Evolutionary conservation across 2,888 invertebrate species (phyloP).

Genomic region (Rotaria macrura): DNA sequence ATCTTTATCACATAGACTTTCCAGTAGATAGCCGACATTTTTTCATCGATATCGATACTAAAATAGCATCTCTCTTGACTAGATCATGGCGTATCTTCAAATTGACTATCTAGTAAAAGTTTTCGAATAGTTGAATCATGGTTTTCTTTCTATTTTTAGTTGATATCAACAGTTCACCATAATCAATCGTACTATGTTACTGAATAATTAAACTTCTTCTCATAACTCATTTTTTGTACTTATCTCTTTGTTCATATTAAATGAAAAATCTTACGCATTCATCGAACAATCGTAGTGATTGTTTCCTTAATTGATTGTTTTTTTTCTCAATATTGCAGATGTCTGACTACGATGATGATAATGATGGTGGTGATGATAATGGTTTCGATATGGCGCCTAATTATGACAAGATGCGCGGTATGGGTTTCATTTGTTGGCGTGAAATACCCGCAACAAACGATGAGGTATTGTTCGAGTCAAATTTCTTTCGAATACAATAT

Average conservation of each 20-base stretch:
- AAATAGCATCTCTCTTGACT: too few relatives aligned
- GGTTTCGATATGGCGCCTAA: background rate
- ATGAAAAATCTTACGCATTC: background rate
- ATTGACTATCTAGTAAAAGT: too few relatives aligned
- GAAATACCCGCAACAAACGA: slow-evolving; percentile 6
- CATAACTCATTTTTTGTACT: background rate
- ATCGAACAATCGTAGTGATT: background rate
- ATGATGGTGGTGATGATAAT: background rate
- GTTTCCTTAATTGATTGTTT: background rate
- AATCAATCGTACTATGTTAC: too few relatives aligned
- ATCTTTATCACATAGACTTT: too few relatives aligned
- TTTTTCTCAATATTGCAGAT: background rate
- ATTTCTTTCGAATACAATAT: background rate
- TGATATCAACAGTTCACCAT: background rate
- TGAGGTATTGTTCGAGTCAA: background rate
- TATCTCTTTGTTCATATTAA: background rate
- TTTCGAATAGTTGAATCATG: too few relatives aligned
- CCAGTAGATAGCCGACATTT: too few relatives aligned
- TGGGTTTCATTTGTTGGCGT: slow-evolving; percentile 19
- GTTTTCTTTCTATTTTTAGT: too few relatives aligned
- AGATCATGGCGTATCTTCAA: too few relatives aligned
- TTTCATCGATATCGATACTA: too few relatives aligned
- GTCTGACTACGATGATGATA: background rate
- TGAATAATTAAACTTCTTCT: background rate
- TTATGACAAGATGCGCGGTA: background rate